A percentile compares a stretch with the other conserved stretches of the same genome.
phyloP scores from a whole-genome alignment of 2,797 vertebrate species.

The Phrynocephalus vlangalii region DNA sequence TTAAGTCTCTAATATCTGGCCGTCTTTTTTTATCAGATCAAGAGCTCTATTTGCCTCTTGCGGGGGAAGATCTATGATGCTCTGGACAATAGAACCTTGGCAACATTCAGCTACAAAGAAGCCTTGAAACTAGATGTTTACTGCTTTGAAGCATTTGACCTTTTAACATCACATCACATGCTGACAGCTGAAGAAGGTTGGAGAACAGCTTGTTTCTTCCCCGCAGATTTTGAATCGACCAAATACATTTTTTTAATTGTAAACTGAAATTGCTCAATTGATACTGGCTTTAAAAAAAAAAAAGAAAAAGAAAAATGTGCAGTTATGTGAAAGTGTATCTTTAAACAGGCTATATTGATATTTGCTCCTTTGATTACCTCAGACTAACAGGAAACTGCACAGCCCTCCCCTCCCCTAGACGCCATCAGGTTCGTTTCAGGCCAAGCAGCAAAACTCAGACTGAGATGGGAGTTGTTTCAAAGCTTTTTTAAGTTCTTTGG shows the following conservation, averaged over 20 bases:
- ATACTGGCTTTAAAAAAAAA: neutral
- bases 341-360: neutral
- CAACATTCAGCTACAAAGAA: constrained; percentile 98
- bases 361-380: neutral
- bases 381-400: neutral
- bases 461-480: neutral
- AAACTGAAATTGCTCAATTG: neutral
- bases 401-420: neutral
- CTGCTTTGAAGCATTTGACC: constrained; percentile 99
- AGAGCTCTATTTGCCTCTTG: constrained; percentile 96
- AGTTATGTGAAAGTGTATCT: neutral
- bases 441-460: neutral
- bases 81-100: constrained; percentile 93
- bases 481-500: neutral
- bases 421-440: neutral
- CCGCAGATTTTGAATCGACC: constrained; percentile 8
- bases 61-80: constrained; percentile 98
- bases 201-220: constrained; percentile 39
- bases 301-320: neutral
- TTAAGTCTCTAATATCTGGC: constrained; percentile 59
- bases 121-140: constrained; percentile 97
- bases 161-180: constrained; percentile 98
- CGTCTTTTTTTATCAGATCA: constrained; percentile 85
- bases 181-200: constrained; percentile 97
- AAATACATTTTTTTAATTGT: neutral